A percentile compares a stretch with the other conserved stretches of the same genome.
phyloP scores from a whole-genome alignment of 2,888 invertebrate species.

The Ernsta delagoae region DNA sequence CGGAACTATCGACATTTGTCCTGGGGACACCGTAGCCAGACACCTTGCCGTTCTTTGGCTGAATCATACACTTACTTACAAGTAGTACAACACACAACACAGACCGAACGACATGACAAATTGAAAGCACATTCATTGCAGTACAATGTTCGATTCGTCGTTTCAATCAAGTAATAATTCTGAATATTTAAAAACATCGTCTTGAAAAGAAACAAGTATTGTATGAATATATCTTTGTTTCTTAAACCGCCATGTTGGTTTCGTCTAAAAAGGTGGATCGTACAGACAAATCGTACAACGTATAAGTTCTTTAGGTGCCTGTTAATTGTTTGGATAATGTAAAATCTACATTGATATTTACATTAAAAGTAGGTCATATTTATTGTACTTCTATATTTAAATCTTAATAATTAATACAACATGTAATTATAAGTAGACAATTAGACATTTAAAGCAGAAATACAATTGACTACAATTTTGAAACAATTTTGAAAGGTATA shows the following conservation, averaged over 20 bases:
- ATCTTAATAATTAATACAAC: not conserved
- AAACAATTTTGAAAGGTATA: not conserved
- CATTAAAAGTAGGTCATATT: not conserved
- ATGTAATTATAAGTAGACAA: not conserved
- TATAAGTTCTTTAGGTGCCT: too few species aligned
- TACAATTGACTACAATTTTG: not conserved
- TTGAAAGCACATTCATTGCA: too few species aligned
- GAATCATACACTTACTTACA: not conserved
- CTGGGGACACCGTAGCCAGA: conserved; percentile 49
- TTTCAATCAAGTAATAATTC: too few species aligned
- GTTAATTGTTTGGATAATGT: not conserved
- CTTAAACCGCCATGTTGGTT: too few species aligned
- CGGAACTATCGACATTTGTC: conserved; percentile 77
- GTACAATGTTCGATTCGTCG: too few species aligned
- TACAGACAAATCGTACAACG: too few species aligned
- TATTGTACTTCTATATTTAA: not conserved
- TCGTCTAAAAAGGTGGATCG: too few species aligned
- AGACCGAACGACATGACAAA: not conserved
- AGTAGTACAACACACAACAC: not conserved
- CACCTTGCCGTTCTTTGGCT: conserved; percentile 20
- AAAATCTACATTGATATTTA: not conserved
- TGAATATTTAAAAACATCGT: too few species aligned
- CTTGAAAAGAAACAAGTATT: too few species aligned
- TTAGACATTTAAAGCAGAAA: not conserved
- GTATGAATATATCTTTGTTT: too few species aligned